Base-by-base conservation (phyloP, 1,140 invertebrate species). In the Ostrea denselamellosa region DNA sequence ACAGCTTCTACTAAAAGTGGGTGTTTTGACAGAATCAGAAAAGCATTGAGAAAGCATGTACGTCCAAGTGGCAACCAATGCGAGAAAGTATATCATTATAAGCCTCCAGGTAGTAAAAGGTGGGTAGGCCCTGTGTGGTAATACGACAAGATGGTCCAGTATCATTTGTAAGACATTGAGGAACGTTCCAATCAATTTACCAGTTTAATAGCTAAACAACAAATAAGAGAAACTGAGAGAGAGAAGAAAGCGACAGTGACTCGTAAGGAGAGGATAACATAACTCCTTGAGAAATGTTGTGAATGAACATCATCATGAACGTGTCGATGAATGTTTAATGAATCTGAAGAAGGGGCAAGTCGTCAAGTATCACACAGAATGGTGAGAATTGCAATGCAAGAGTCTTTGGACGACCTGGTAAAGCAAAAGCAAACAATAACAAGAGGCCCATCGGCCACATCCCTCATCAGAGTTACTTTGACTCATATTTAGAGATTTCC, bases 101-200 rank as follows among this genome's bases (percentile, higher is more conserved):
- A 91, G 71, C 8, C 68, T 34, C 82, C 28, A 83, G 87, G 90
- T 65, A 53, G 62, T 51, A 65, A 85, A 65, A 86, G 83, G 77
- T 91, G 88, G 90, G 90, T 89, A 87, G 88, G 88, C 22, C 90
- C 89, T 52, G 84, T 86, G 56, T 58, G n/a, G 90, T 90, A 10
- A 88, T 90, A 22, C 88, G 89, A 14, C 86, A 87, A 81, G 89
- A 90, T 88, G 88, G 86, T 34, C 51, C 17, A 28, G 86, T 90
- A 71, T 62, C 88, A 10, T 90, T 91, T 85, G 77, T 88, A 14
- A 85, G 90, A 65, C 85, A 90, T 91, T 90, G 88, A 51, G 83
- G 88, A n/a, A 71, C n/a, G n/a, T n/a, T n/a, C n/a, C n/a, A 44
- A 44, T 44, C 2, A 44, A 44, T 44, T 5, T 44, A 5, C 1